A percentile compares a stretch with the other conserved stretches of the same genome.
Evolutionary conservation across 2,113 vertebrate species (phyloP).

Genomic region (Scalopus aquaticus): DNA sequence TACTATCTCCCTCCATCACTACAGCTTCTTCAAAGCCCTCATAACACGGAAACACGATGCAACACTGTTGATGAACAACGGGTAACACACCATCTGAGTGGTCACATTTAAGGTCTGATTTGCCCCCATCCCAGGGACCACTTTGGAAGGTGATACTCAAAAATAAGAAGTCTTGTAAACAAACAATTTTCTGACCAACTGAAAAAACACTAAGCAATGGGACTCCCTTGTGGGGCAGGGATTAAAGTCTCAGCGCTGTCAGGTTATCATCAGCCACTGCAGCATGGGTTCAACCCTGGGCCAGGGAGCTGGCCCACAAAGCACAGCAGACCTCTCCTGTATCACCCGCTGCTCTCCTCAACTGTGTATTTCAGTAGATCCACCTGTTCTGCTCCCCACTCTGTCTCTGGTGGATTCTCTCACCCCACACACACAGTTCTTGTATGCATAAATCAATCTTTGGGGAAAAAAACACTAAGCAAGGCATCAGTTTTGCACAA

Average conservation of each 20-base stretch:
- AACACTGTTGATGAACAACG: background rate
- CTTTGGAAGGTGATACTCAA: background rate
- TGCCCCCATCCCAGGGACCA: background rate
- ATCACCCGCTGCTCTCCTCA: no score
- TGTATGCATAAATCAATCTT: no score
- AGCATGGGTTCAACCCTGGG: no score
- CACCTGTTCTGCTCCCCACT: no score
- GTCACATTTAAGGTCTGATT: conserved; percentile 17
- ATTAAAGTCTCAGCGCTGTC: no score
- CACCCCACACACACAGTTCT: no score
- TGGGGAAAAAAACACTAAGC: conserved; percentile 11
- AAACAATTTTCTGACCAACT: conserved; percentile 20
- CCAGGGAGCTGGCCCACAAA: no score
- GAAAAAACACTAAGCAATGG: conserved; percentile 18
- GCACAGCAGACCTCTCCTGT: no score
- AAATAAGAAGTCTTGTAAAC: conserved; percentile 27
- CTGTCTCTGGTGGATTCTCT: no score
- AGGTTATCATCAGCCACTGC: no score
- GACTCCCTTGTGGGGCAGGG: no score
- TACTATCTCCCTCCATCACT: background rate
- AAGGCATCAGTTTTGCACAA: conserved; percentile 17
- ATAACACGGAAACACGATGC: accelerated
- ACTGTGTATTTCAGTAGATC: no score
- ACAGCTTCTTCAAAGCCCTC: background rate
- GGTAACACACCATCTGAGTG: background rate